Conservation (phyloP, 2,113 vertebrate genomes). For the Misgurnus anguillicaudatus region DNA sequence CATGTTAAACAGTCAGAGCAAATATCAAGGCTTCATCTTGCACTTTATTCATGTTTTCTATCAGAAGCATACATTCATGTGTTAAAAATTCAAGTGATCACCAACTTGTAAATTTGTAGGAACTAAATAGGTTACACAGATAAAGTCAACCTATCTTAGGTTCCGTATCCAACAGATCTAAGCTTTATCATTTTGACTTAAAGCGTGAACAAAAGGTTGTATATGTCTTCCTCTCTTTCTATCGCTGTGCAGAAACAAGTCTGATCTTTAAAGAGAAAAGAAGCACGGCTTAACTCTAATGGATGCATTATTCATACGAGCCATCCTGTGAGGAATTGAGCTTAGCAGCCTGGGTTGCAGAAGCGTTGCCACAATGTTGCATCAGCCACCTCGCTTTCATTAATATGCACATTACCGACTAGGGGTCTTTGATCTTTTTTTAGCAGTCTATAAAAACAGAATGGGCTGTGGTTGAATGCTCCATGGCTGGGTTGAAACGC, state of each 20-base stretch:
- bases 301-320: slow-evolving; percentile 62
- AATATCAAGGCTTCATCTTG: slow-evolving; percentile 1
- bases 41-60: not conserved
- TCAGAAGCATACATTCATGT: no score
- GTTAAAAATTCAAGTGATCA: not conserved
- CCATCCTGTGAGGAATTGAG: slow-evolving; percentile 52
- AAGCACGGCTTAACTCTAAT: slow-evolving; percentile 41
- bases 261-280: slow-evolving; percentile 5
- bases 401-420: slow-evolving; percentile 51
- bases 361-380: slow-evolving; percentile 61
- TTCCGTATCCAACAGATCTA: not conserved
- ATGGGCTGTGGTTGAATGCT: slow-evolving; percentile 57
- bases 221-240: slow-evolving; percentile 32
- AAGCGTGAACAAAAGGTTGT: not conserved
- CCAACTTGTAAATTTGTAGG: not conserved
- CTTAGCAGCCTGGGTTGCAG: slow-evolving; percentile 51
- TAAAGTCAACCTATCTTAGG: slow-evolving; percentile 20
- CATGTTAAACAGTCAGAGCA: not conserved
- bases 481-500: slow-evolving; percentile 38
- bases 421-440: slow-evolving; percentile 68
- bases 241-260: slow-evolving; percentile 21
- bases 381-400: slow-evolving; percentile 61
- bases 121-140: slow-evolving; percentile 11
- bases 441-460: slow-evolving; percentile 67
- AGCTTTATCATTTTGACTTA: not conserved